Evolutionary conservation across 2,888 invertebrate genomes (phyloP), one percentile per base, ranked within the genome.

Genomic region (Fragum fragum): DNA sequence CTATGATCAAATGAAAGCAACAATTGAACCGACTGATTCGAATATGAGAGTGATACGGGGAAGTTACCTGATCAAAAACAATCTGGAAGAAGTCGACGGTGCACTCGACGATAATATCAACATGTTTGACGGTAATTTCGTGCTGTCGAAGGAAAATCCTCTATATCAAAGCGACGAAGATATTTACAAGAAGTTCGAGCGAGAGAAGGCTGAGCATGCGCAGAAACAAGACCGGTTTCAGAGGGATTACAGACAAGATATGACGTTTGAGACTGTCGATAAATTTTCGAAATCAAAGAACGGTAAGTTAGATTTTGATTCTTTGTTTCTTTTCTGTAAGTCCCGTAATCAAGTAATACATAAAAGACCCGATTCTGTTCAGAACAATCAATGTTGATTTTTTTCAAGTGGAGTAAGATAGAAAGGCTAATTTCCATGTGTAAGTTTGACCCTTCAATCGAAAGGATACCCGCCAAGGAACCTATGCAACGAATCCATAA

Each of bases 131-230:
- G 88, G 87, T n/a, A 86, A 88, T 28, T 93, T 92, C 76, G 90
- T 88, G 55, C 82, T 93, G 79, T 86, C 86, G 59, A 92, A 92
- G 73, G 90, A 92, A 73, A 92, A 92, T 76, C 92, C 92, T 0
- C 81, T 92, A 42, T 92, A 92, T 73, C 86, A 91, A 70, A 92
- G 92, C 82, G 92, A 92, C 76, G 91, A 90, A 70, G 91, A 92
- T 83, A 70, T 92, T 7, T 88, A 89, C 78, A 87, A 86, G 76
- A 78, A 79, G 47, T 82, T 84, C 7, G 89, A 89, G 66, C 75
- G 83, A 72, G 91, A 91, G 71, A 85, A 83, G 39, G 79, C 81
- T 32, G 77, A 85, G 75, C 73, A 85, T 29, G 81, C 82, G 11
- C 63, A 76, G 59, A 71, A 73, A 16, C 85, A 87, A 42, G 85